Base-by-base conservation (phyloP, 2,113 vertebrate species). In the Calidris pugnax region DNA sequence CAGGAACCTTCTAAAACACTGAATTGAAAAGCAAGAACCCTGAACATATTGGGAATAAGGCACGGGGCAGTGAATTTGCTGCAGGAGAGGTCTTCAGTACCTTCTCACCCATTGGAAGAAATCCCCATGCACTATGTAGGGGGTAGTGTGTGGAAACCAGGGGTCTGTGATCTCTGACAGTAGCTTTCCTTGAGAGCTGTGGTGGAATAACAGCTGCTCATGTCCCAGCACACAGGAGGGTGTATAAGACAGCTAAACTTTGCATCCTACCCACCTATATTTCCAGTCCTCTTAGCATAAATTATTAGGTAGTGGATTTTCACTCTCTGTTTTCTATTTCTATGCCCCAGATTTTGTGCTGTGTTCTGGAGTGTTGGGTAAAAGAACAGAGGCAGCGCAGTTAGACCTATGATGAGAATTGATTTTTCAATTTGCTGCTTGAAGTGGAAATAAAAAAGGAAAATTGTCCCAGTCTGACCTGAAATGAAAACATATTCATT, bases 371-470 rank as follows among this genome's bases (percentile, higher is more conserved):
- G 48, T 11, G 35, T 4, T 79, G 48, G 24, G 23, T 51, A 69
- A 82, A 91, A 85, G 60, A 85, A 75, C 22, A 82, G 67, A 67
- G 71, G 26, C 60, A 79, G 20, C 0, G 0, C 47, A 74, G 74
- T 83, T 85, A 87, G 63, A 75, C 4, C 39, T 37, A 7, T 78
- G 27, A 60, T 64, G 66, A 76, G 7, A 82, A 87, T 26, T 79
- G 82, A 91, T 93, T 95, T 94, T 95, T 94, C 71, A 87, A 35
- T 83, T 94, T 91, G 62, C 27, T 95, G 43, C 57, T 89, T 85
- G 57, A 85, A 94, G 15, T 90, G 67, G 75, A 91, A 95, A 85
- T 94, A 90, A 68, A 87, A 90, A 90, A 76, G 66, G 67, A 93
- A 93, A 95, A 71, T 74, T 68, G 16, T 82, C 74, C 48, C 48